These are phyloP conservation scores for Drepana arcuata DNA, from an alignment of 1,140 invertebrate species.

Conservation along the genomic window DNA sequence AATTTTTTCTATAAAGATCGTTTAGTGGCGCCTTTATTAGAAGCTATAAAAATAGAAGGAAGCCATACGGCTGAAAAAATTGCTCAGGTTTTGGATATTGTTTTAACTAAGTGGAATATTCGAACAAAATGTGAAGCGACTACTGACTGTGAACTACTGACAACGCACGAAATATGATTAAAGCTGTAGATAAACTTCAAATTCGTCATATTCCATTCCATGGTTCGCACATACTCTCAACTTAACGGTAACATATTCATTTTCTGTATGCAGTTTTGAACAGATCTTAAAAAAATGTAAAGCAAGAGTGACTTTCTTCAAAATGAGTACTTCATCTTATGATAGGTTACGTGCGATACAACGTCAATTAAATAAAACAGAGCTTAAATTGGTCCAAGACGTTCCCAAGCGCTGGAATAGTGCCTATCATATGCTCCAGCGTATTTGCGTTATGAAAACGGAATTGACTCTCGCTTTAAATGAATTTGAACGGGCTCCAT, in stretches of 20 bases:
- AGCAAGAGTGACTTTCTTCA: neutral
- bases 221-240: neutral
- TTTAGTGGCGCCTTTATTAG: neutral
- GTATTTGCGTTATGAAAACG: neutral
- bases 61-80: neutral
- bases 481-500: neutral
- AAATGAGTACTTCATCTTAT: neutral
- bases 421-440: constrained; percentile 35
- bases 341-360: neutral
- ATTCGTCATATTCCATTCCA: neutral
- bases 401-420: constrained; percentile 42
- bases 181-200: neutral
- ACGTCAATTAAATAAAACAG: neutral
- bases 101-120: neutral
- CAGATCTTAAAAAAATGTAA: neutral
- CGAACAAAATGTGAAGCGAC: neutral
- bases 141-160: no score
- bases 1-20: neutral
- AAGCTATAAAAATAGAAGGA: neutral
- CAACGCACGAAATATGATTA: neutral
- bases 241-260: neutral
- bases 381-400: constrained; percentile 27
- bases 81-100: neutral
- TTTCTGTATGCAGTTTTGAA: neutral
- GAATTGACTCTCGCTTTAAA: neutral